A percentile compares a stretch with the other conserved stretches of the same genome.
These are phyloP conservation scores for Metellina segmentata DNA, from an alignment of 2,888 invertebrate genomes.

Conservation along the genomic window DNA sequence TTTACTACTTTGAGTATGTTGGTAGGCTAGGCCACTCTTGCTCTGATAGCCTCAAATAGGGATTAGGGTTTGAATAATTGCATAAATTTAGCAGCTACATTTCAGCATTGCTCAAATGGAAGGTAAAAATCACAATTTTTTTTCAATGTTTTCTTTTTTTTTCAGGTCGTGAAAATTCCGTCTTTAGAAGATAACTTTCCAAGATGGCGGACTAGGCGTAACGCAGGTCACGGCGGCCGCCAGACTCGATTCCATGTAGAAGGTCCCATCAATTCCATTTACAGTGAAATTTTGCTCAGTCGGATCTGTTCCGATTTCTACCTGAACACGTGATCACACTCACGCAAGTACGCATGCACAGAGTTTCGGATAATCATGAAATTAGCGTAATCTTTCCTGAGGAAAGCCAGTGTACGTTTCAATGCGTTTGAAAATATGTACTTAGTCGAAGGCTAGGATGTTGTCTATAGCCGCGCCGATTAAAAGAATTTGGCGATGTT, in stretches of 20 bases:
- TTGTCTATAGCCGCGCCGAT: neutral
- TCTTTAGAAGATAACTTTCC: constrained; percentile 68
- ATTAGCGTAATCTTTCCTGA: constrained; percentile 46
- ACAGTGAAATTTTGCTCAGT: constrained; percentile 82
- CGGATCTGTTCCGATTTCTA: constrained; percentile 79
- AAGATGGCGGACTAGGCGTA: constrained; percentile 71
- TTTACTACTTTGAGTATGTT: too few species aligned
- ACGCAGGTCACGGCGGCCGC: constrained; percentile 34
- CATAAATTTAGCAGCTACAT: too few species aligned
- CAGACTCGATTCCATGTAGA: constrained; percentile 80
- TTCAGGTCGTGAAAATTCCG: constrained; percentile 73
- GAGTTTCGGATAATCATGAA: neutral
- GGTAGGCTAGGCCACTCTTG: too few species aligned
- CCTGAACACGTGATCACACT: constrained; percentile 53
- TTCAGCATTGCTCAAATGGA: too few species aligned
- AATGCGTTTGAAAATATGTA: constrained; percentile 19
- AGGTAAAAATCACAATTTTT: too few species aligned
- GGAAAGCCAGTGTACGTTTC: constrained; percentile 52
- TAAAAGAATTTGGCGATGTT: constrained; percentile 11
- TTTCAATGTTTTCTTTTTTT: neutral
- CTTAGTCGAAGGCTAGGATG: neutral
- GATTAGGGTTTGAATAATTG: too few species aligned
- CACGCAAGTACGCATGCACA: neutral
- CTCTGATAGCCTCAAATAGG: too few species aligned
- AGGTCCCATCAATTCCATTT: constrained; percentile 82